These are phyloP conservation scores for Bruchidius siliquastri DNA, from an alignment of 2,888 invertebrate genomes.

Conservation along the genomic window DNA sequence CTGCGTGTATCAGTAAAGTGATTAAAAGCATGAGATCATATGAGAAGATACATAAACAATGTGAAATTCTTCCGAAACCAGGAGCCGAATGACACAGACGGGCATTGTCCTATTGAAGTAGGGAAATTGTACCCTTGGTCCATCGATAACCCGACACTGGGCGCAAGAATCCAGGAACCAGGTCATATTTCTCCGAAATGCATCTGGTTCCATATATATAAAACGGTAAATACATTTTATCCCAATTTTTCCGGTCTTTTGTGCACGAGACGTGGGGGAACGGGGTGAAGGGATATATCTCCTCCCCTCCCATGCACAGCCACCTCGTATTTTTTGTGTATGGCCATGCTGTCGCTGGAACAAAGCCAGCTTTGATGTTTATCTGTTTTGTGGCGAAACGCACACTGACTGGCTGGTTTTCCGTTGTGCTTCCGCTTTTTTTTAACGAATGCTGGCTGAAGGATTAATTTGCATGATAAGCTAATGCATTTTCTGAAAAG, in stretches of 20 bases:
- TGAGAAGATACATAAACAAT: too few relatives aligned
- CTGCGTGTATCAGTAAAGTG: too few relatives aligned
- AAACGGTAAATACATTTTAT: constrained; percentile 26
- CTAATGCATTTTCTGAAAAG: too few relatives aligned
- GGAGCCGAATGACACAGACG: too few relatives aligned
- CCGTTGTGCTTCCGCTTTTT: background rate
- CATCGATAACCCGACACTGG: background rate
- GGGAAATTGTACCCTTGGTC: too few relatives aligned
- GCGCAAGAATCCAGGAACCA: background rate
- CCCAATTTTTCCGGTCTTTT: constrained; percentile 27
- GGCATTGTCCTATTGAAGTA: too few relatives aligned
- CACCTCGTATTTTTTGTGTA: constrained; percentile 1
- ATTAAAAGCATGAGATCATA: too few relatives aligned
- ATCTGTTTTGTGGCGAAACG: constrained; percentile 1
- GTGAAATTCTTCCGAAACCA: too few relatives aligned
- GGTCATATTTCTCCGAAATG: background rate
- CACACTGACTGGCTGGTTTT: background rate
- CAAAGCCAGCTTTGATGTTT: constrained; percentile 2
- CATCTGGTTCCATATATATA: background rate
- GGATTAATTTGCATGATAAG: background rate
- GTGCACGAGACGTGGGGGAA: constrained; percentile 2
- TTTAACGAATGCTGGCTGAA: background rate
- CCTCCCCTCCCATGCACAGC: constrained; percentile 1
- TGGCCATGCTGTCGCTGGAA: background rate
- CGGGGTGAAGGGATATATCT: background rate